These are phyloP conservation scores for Hypotaenidia okinawae DNA, from an alignment of 2,797 vertebrate genomes.

Conservation along the genomic window DNA sequence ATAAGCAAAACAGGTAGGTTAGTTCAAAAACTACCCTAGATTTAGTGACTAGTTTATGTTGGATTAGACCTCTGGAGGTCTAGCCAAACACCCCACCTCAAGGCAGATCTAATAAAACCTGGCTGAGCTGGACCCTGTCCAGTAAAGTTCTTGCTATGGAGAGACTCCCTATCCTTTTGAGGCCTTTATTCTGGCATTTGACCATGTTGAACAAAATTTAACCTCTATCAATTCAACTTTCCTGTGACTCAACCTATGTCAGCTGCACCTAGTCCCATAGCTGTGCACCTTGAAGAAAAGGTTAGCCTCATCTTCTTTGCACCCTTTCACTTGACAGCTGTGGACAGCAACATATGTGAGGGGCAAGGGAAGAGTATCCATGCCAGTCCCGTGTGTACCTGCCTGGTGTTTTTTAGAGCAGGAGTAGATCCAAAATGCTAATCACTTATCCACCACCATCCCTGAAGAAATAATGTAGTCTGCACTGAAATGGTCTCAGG, in stretches of 20 bases:
- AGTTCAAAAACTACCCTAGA: neutral
- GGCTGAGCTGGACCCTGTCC: neutral
- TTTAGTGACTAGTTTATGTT: neutral
- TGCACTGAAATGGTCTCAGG: fast-evolving
- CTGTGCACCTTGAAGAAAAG: neutral
- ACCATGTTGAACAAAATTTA: neutral
- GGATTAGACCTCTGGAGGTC: neutral
- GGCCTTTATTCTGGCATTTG: neutral
- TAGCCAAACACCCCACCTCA: neutral
- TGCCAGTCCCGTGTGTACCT: neutral
- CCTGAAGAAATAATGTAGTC: neutral
- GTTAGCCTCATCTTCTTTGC: neutral
- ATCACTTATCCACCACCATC: neutral
- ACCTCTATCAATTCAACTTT: neutral
- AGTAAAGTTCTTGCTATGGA: neutral
- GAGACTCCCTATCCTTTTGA: neutral
- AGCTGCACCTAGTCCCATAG: neutral
- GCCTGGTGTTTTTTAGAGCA: neutral
- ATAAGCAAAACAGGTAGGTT: neutral
- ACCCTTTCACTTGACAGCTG: neutral
- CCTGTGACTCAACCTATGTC: neutral
- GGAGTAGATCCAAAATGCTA: neutral
- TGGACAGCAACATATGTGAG: neutral
- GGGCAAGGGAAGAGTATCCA: neutral
- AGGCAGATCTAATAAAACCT: neutral